phyloP scores from a whole-genome alignment of 2,113 vertebrate species.

The Petrocephalus zakoni region DNA sequence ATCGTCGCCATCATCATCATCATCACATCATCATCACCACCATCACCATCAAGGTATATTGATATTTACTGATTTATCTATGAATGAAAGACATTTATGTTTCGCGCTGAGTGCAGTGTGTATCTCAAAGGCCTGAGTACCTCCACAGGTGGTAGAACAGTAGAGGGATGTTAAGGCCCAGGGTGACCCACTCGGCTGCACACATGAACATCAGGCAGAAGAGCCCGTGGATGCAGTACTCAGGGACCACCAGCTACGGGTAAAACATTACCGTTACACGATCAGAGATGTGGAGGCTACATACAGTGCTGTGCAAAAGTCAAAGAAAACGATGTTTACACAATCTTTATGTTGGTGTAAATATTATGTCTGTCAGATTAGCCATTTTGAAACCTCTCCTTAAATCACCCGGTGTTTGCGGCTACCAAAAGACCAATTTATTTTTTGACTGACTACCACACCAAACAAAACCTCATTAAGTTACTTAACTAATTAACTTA shows the following conservation, averaged over 20 bases:
- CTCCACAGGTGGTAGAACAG: conserved; percentile 94
- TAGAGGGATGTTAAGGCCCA: conserved; percentile 85
- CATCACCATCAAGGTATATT: neutral
- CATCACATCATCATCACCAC: neutral
- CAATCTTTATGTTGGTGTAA: neutral
- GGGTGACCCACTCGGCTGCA: conserved; percentile 87
- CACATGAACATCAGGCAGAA: conserved; percentile 96
- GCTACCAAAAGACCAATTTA: neutral
- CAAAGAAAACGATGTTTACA: neutral
- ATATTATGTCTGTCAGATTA: neutral
- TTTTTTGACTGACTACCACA: neutral
- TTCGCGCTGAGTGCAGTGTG: neutral
- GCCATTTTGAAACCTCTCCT: neutral
- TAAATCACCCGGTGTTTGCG: neutral
- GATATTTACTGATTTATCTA: neutral
- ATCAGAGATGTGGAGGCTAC: neutral
- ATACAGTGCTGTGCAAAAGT: neutral
- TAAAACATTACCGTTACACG: conserved; percentile 12
- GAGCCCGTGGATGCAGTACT: conserved; percentile 90
- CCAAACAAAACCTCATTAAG: neutral
- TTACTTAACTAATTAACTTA: neutral
- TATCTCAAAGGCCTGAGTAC: conserved; percentile 46
- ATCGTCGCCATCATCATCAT: neutral
- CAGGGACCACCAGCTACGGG: conserved; percentile 79
- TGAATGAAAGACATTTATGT: neutral